Evolutionary conservation across 2,797 vertebrate species (phyloP).

Genomic region (Nothura maculosa): DNA sequence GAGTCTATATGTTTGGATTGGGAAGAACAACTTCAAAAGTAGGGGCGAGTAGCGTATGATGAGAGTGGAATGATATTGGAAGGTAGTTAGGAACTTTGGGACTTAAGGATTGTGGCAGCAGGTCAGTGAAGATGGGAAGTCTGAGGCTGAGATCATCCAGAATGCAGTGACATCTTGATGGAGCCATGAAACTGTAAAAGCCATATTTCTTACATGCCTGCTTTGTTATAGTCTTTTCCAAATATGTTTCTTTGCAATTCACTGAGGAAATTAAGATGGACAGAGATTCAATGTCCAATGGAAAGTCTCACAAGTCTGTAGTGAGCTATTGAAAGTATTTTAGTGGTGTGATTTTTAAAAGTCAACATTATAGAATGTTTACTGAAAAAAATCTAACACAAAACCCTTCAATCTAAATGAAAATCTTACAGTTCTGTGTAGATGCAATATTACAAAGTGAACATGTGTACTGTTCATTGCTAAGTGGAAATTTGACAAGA

Average conservation of each 20-base stretch:
- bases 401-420: not conserved
- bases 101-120: not conserved
- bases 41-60: rapidly evolving
- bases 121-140: not conserved
- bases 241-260: not conserved
- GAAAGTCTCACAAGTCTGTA: not conserved
- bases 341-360: not conserved
- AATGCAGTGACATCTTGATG: not conserved
- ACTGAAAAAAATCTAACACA: not conserved
- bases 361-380: not conserved
- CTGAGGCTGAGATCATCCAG: not conserved
- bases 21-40: not conserved
- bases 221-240: not conserved
- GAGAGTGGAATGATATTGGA: not conserved
- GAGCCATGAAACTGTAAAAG: not conserved
- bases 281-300: not conserved
- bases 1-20: not conserved
- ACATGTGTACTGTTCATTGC: rapidly evolving
- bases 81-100: not conserved
- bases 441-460: not conserved
- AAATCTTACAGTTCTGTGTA: not conserved
- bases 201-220: not conserved
- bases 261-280: not conserved
- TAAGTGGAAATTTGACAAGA: not conserved
- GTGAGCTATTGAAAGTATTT: not conserved